Base-by-base conservation (phyloP, 2,113 vertebrate species). In the Vidua chalybeata region DNA sequence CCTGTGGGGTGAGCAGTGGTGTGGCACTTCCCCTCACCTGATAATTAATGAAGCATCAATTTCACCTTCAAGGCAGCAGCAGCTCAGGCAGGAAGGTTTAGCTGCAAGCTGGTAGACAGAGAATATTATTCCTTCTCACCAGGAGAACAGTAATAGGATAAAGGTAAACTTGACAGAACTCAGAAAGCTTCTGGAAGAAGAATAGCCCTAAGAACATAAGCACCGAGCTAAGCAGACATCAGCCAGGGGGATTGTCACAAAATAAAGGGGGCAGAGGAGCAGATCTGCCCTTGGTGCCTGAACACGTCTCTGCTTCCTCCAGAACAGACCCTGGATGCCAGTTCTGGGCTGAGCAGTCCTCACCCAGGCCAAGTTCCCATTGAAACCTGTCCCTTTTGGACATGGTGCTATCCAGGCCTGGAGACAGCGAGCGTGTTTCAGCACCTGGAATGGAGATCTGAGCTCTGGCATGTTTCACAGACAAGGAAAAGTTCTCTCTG, bases 391-490 rank as follows among this genome's bases (percentile, higher is more conserved):
- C 30, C 43, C 43, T 39, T 3, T 46, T 48, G 55, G 51, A 18
- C 15, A 2, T 1, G 0, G 3, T 24, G 30, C 62, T 31, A 0
- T 15, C 16, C 41, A 37, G 58, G 54, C 39, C 11, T 27, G 48
- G 41, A 28, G 37, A 3, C 2, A 62, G 26, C 0, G 5, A 16
- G n/a, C 14, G 41, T 0, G 1, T 55, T 54, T 24, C 7, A 17
- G 49, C 0, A 1, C 18, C 9, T 43, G 66, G 23, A 31, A 11
- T 18, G 69, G 56, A 54, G 23, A 7, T 13, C n/a, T 82, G 68
- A 72, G 7, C 45, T 80, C 72, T 52, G 89, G 41, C 45, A 6
- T 4, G 9, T 1, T 16, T 7, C 66, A 27, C 18, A 78, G 33
- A 3, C 27, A 24, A 16, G 72, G 49, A 66, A 16, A 28, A 27